These are phyloP conservation scores for Spinibarbus caldwelli DNA, from an alignment of 2,797 vertebrate species.

Conservation along the genomic window DNA sequence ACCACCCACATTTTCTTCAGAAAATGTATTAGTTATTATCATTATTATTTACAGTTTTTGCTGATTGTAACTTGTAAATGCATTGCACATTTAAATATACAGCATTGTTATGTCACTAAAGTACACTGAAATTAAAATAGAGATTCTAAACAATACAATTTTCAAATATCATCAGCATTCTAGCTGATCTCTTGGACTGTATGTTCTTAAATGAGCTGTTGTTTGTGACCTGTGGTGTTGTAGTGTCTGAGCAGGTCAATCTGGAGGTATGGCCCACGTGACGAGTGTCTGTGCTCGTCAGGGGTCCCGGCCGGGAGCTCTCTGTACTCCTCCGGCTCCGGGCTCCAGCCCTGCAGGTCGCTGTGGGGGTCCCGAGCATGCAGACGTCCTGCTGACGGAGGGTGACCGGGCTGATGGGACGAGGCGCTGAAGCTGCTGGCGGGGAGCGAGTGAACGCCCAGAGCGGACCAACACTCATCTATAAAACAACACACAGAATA, in stretches of 20 bases:
- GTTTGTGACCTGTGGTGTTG: slow-evolving; percentile 85
- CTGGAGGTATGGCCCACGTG: slow-evolving; percentile 77
- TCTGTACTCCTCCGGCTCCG: slow-evolving; percentile 71
- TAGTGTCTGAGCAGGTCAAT: slow-evolving; percentile 78
- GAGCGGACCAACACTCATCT: slow-evolving; percentile 85
- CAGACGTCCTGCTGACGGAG: slow-evolving; percentile 72
- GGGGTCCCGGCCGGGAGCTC: slow-evolving; percentile 68
- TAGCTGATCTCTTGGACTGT: neutral
- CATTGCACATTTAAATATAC: neutral
- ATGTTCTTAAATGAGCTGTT: neutral
- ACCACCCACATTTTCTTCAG: too few relatives aligned
- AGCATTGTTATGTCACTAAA: neutral
- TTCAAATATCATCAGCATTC: neutral
- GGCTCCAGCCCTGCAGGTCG: slow-evolving; percentile 82
- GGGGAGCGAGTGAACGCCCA: slow-evolving; percentile 79
- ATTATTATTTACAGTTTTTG: neutral
- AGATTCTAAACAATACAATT: neutral
- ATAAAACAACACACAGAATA: slow-evolving; percentile 24
- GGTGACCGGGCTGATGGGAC: slow-evolving; percentile 72
- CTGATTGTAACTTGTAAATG: neutral
- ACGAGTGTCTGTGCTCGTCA: slow-evolving; percentile 61
- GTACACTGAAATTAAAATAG: neutral
- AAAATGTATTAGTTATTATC: neutral
- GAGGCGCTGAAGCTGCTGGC: slow-evolving; percentile 77
- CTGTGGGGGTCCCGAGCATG: slow-evolving; percentile 59